Evolutionary conservation across 2,888 invertebrate genomes (phyloP).

Genomic region (Drosophila affinis): DNA sequence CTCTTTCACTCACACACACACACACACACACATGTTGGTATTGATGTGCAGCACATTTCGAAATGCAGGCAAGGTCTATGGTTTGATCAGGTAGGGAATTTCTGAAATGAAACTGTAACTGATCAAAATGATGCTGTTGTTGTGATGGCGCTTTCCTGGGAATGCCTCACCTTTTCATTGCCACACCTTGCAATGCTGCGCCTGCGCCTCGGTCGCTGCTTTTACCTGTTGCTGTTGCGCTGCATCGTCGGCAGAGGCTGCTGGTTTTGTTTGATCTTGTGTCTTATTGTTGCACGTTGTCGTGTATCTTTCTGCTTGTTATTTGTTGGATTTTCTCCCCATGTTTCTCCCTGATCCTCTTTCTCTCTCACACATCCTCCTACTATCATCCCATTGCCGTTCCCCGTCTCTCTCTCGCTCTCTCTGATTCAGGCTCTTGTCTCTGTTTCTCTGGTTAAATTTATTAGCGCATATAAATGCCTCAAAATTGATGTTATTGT

Average conservation of each 20-base stretch:
- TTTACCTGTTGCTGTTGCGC: slow-evolving; percentile 68
- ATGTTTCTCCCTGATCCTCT: slow-evolving; percentile 18
- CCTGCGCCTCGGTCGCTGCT: slow-evolving; percentile 45
- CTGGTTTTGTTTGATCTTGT: slow-evolving; percentile 79
- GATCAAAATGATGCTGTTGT: not conserved
- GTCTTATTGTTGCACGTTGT: slow-evolving; percentile 77
- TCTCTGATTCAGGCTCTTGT: slow-evolving; percentile 27
- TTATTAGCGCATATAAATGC: slow-evolving; percentile 80
- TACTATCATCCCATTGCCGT: slow-evolving; percentile 2
- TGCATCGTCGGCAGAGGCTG: slow-evolving; percentile 61
- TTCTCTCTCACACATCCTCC: slow-evolving; percentile 22
- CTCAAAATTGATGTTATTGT: slow-evolving; percentile 80
- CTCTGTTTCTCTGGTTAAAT: slow-evolving; percentile 69
- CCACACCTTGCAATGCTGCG: slow-evolving; percentile 1
- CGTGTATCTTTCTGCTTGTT: slow-evolving; percentile 72
- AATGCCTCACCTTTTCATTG: slow-evolving; percentile 2
- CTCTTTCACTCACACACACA: slow-evolving; percentile 29
- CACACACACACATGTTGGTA: slow-evolving; percentile 23
- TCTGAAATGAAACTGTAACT: not conserved
- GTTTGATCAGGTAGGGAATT: slow-evolving; percentile 37
- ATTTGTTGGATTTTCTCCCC: slow-evolving; percentile 36
- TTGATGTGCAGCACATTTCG: slow-evolving; percentile 69
- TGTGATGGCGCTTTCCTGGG: not conserved
- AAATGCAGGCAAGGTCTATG: slow-evolving; percentile 62
- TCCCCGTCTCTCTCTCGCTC: slow-evolving; percentile 14